These are phyloP conservation scores for Matsumyia berberina DNA, from an alignment of 2,888 invertebrate species.

Conservation along the genomic window DNA sequence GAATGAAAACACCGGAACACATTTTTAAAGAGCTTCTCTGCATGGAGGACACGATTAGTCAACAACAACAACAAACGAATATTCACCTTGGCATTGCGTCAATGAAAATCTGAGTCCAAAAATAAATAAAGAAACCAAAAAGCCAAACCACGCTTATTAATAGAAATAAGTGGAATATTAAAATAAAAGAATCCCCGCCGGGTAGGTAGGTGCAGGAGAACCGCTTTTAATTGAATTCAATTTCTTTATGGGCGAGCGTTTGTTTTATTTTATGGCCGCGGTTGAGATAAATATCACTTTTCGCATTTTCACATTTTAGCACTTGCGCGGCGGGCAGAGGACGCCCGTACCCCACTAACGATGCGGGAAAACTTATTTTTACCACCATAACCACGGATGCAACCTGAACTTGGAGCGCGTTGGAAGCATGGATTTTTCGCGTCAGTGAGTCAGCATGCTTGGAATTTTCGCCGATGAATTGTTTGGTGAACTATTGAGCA, in stretches of 20 bases:
- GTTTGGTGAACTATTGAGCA: constrained; percentile 27
- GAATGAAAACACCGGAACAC: constrained; percentile 20
- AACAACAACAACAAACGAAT: constrained; percentile 44
- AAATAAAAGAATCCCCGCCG: background rate
- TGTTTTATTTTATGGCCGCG: constrained; percentile 39
- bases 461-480: constrained; percentile 15
- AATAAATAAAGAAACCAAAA: constrained; percentile 40
- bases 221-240: constrained; percentile 13
- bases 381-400: constrained; percentile 9
- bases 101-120: constrained; percentile 46
- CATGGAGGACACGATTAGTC: constrained; percentile 54
- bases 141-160: constrained; percentile 37
- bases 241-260: constrained; percentile 14
- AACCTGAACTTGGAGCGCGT: constrained; percentile 14
- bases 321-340: constrained; percentile 21
- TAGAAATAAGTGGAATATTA: constrained; percentile 37
- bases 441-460: constrained; percentile 19
- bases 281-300: constrained; percentile 34
- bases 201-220: constrained; percentile 20
- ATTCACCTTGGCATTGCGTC: constrained; percentile 73
- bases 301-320: constrained; percentile 35
- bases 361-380: constrained; percentile 27
- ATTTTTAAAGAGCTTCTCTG: constrained; percentile 8
- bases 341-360: background rate
- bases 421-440: too few relatives aligned